phyloP scores from a whole-genome alignment of 2,113 vertebrate species.

The Chloroceryle aenea region DNA sequence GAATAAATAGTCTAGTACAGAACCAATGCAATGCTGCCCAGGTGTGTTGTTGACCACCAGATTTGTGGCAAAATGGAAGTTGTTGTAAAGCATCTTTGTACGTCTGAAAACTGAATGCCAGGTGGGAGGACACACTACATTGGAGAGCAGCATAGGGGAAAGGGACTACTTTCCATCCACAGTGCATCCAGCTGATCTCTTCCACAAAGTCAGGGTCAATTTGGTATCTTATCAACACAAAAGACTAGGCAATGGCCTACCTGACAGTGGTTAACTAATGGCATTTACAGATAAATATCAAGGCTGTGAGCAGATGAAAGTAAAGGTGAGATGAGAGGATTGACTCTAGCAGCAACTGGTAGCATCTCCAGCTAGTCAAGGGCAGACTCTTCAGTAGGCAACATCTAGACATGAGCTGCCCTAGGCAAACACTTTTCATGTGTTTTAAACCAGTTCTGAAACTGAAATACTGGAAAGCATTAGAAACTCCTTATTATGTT shows the following conservation, averaged over 20 bases:
- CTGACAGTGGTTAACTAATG: neutral
- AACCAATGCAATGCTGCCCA: neutral
- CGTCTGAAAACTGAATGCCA: neutral
- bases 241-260: neutral
- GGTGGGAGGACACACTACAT: no score
- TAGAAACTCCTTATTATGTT: neutral
- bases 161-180: neutral
- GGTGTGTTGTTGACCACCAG: neutral
- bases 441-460: neutral
- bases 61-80: neutral
- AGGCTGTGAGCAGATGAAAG: neutral
- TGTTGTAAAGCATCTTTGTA: neutral
- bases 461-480: neutral
- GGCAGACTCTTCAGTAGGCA: neutral
- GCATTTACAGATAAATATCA: neutral
- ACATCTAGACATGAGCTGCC: neutral
- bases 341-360: neutral
- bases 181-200: neutral
- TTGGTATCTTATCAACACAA: neutral
- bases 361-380: neutral
- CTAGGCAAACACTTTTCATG: neutral
- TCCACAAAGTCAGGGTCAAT: neutral
- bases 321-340: neutral
- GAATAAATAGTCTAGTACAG: neutral
- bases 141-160: no score